These are phyloP conservation scores for Ptychodera flava DNA, from an alignment of 35 echinoderm and acorn worm genomes.

Conservation along the genomic window DNA sequence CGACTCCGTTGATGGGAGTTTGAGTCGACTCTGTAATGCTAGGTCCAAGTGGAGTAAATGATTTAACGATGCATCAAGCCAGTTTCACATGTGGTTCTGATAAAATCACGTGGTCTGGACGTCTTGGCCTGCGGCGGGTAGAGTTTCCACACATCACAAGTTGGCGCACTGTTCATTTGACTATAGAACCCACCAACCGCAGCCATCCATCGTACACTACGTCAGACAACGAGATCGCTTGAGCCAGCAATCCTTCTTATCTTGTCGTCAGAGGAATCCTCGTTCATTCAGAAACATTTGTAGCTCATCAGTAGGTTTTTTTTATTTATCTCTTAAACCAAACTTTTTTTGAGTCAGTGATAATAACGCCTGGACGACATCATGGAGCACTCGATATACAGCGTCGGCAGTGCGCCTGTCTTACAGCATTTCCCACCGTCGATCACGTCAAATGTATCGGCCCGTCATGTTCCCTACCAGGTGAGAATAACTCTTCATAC, in stretches of 20 bases:
- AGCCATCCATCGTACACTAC: background rate
- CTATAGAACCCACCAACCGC: background rate
- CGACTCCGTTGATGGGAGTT: background rate
- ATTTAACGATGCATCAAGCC: background rate
- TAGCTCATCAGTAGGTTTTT: background rate
- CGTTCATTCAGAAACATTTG: constrained; percentile 1
- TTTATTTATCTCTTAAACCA: background rate
- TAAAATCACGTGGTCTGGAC: background rate
- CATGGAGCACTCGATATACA: background rate
- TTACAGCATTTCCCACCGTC: background rate
- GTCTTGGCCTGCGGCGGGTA: background rate
- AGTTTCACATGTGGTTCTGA: background rate
- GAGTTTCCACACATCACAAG: background rate
- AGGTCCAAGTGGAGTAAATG: background rate
- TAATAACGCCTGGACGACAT: background rate
- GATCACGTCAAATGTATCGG: background rate
- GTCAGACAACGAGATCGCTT: background rate
- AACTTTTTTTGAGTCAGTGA: background rate
- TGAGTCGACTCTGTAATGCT: background rate
- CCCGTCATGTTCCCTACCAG: background rate
- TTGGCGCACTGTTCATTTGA: background rate
- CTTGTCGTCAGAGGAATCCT: background rate
- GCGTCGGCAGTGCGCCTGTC: background rate
- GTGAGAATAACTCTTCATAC: background rate
- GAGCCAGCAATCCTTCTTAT: background rate